Percentiles rank a stretch among this genome's conserved stretches.
Conservation (phyloP, 2,113 vertebrate genomes). For the Cyanoderma ruficeps region DNA sequence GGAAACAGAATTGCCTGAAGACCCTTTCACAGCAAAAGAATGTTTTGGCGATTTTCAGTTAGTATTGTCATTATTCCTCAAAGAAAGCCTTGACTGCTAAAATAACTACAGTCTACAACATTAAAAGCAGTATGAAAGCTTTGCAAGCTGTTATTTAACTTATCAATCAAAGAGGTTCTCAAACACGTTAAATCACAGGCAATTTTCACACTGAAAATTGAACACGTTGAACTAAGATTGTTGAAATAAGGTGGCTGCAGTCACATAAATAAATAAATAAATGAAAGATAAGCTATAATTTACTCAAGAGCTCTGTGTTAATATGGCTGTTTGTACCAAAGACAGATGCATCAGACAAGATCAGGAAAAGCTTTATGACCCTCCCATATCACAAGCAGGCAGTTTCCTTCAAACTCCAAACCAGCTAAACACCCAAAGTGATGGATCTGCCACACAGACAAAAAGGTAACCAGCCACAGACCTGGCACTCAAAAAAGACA, state of each 20-base stretch:
- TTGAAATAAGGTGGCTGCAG: not conserved
- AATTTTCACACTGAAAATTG: not conserved
- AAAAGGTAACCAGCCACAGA: not conserved
- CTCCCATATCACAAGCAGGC: not conserved
- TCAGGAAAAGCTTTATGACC: not conserved
- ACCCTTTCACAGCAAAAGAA: not conserved
- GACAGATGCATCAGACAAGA: not conserved
- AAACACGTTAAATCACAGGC: not conserved
- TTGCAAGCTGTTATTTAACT: not conserved
- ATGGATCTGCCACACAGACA: not conserved
- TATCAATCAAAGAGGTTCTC: not conserved
- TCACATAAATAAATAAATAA: not conserved
- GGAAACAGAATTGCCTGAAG: not conserved
- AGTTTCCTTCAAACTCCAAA: not conserved
- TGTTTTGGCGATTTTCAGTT: rapidly evolving
- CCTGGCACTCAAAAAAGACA: not conserved
- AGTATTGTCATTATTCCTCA: not conserved
- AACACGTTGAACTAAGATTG: not conserved
- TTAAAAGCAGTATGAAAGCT: not conserved
- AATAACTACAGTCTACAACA: not conserved
- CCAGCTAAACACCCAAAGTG: not conserved
- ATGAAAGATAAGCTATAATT: not conserved
- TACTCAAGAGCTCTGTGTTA: not conserved
- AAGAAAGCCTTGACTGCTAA: not conserved
- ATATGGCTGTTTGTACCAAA: not conserved